A percentile compares a stretch with the other conserved stretches of the same genome.
Conservation (phyloP, 2,113 vertebrate species). For the Thinocorus orbignyianus region DNA sequence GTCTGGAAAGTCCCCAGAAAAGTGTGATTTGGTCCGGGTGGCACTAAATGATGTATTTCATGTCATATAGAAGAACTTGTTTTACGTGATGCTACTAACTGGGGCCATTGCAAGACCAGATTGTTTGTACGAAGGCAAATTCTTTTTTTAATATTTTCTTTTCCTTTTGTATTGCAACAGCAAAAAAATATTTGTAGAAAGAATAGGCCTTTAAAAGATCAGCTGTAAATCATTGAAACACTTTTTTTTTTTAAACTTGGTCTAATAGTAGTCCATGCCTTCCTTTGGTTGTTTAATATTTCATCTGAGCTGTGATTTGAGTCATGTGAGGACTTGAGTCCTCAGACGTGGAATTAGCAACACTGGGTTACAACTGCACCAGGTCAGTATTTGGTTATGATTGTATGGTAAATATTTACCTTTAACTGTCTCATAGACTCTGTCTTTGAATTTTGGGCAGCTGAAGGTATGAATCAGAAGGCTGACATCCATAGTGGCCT, state of each 20-base stretch:
- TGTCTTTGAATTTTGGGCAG: neutral
- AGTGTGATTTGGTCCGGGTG: neutral
- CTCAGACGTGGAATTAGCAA: neutral
- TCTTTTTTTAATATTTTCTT: neutral
- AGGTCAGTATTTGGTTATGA: neutral
- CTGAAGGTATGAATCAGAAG: neutral
- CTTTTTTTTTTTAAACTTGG: neutral
- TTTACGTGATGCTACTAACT: neutral
- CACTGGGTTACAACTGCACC: neutral
- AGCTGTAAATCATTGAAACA: neutral
- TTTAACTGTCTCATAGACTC: neutral
- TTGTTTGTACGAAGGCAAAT: neutral
- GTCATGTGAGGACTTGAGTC: rapidly evolving
- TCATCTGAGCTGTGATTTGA: neutral
- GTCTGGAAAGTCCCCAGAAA: neutral
- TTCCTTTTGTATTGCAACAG: neutral
- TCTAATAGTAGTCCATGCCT: neutral
- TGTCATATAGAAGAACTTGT: neutral
- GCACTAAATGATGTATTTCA: neutral
- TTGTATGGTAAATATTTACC: neutral
- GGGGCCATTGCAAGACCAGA: neutral
- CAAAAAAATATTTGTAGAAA: neutral
- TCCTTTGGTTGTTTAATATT: neutral
- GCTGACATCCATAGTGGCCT: neutral
- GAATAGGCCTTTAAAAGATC: neutral